A percentile compares a stretch with the other conserved stretches of the same genome.
Conservation (phyloP, 2,113 vertebrate genomes). For the Anser cygnoides region DNA sequence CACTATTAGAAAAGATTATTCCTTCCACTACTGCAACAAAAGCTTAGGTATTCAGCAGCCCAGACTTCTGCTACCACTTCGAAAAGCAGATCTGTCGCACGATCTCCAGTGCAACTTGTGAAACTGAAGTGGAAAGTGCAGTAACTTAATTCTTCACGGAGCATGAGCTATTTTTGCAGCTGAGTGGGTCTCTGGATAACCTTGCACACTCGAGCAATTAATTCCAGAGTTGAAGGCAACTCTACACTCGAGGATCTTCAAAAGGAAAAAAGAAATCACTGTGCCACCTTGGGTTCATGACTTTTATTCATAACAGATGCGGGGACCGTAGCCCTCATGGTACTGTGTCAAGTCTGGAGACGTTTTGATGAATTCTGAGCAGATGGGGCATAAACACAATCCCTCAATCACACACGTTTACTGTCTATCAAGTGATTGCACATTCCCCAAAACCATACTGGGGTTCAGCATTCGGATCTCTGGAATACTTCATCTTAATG, state of each 20-base stretch:
- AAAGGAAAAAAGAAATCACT: constrained; percentile 54
- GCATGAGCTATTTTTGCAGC: constrained; percentile 30
- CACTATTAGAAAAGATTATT: not conserved
- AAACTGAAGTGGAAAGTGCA: not conserved
- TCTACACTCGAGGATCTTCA: constrained; percentile 56
- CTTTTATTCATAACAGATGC: constrained; percentile 62
- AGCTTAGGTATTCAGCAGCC: not conserved
- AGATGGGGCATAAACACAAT: constrained; percentile 54
- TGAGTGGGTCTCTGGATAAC: constrained; percentile 27
- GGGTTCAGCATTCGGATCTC: not conserved
- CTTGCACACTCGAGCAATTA: constrained; percentile 45
- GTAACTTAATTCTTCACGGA: not conserved
- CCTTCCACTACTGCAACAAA: not conserved
- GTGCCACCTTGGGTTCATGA: constrained; percentile 41
- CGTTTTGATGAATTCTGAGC: constrained; percentile 63
- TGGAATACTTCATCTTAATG: not conserved
- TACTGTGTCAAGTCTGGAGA: constrained; percentile 29
- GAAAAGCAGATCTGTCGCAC: not conserved
- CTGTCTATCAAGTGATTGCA: constrained; percentile 22
- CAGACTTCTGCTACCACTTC: not conserved
- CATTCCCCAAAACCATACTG: not conserved
- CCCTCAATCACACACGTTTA: constrained; percentile 13
- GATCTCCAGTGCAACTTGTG: not conserved
- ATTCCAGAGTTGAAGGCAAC: constrained; percentile 61
- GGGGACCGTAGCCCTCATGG: not conserved